A percentile compares a stretch with the other conserved stretches of the same genome.
These are phyloP conservation scores for Ypsolopha scabrella DNA, from an alignment of 2,888 invertebrate species.

Conservation along the genomic window DNA sequence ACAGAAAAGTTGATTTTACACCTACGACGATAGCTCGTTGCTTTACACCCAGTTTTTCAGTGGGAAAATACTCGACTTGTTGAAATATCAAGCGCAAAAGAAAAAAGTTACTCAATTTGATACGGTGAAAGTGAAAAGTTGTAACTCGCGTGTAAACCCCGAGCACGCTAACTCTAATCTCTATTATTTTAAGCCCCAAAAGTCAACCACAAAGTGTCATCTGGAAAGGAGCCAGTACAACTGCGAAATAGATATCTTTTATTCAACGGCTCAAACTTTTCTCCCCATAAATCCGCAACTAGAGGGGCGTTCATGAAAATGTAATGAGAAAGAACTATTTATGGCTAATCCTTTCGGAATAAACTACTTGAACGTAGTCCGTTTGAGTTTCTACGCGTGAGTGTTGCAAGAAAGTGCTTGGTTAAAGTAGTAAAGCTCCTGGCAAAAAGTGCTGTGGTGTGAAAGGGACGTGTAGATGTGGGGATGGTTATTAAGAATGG, in stretches of 20 bases:
- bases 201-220: slow-evolving; percentile 35
- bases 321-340: slow-evolving; percentile 65
- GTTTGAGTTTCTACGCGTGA: slow-evolving; percentile 40
- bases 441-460: slow-evolving; percentile 30
- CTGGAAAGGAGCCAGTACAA: slow-evolving; percentile 48
- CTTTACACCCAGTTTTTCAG: too few species aligned
- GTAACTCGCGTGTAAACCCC: too few species aligned
- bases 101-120: too few species aligned
- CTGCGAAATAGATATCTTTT: slow-evolving; percentile 63
- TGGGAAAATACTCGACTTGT: too few species aligned
- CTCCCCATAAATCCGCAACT: slow-evolving; percentile 58
- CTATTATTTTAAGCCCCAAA: slow-evolving; percentile 1
- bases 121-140: background rate
- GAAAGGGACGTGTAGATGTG: slow-evolving; percentile 25
- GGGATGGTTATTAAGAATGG: slow-evolving; percentile 26
- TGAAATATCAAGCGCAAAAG: too few species aligned
- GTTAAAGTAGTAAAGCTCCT: slow-evolving; percentile 26
- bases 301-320: slow-evolving; percentile 62
- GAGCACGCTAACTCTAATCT: background rate
- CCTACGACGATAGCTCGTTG: too few species aligned
- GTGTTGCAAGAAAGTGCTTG: slow-evolving; percentile 41
- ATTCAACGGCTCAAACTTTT: slow-evolving; percentile 67
- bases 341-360: slow-evolving; percentile 66
- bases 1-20: too few species aligned
- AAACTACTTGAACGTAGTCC: slow-evolving; percentile 49